These are phyloP conservation scores for Hydrotaea cyrtoneurina DNA, from an alignment of 2,888 invertebrate species.

Conservation along the genomic window DNA sequence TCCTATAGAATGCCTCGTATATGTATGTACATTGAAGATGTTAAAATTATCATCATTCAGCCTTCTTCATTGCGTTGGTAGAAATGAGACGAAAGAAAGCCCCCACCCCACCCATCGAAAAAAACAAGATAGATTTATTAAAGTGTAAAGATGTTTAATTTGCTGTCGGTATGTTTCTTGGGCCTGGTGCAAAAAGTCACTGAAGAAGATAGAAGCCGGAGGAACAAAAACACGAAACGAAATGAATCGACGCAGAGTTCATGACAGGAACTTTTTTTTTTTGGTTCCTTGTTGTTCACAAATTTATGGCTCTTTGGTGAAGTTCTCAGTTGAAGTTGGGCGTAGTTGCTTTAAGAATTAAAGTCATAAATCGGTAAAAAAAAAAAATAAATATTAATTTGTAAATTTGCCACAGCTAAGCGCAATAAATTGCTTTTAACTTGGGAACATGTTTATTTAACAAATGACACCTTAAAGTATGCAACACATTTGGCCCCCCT, in stretches of 20 bases:
- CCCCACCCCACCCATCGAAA: not conserved
- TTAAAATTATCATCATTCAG: conserved; percentile 47
- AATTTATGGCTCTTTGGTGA: conserved; percentile 52
- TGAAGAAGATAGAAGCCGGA: not conserved
- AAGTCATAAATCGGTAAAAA: conserved; percentile 36
- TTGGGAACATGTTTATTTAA: not conserved
- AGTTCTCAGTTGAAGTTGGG: conserved; percentile 38
- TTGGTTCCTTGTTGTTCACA: not conserved
- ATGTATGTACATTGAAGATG: conserved; percentile 22
- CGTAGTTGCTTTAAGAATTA: conserved; percentile 1
- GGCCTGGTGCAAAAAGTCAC: not conserved
- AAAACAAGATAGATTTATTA: conserved; percentile 19
- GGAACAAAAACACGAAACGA: not conserved
- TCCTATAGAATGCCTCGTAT: conserved; percentile 9
- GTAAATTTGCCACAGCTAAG: not conserved
- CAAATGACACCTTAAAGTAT: conserved; percentile 7
- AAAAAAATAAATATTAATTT: no score
- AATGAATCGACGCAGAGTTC: not conserved
- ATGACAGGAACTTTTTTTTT: conserved; percentile 37
- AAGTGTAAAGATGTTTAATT: conserved; percentile 36
- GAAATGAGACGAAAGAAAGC: not conserved
- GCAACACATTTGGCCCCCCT: not conserved
- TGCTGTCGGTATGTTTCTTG: not conserved
- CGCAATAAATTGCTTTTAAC: no score
- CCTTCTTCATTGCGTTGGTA: not conserved